phyloP scores from a whole-genome alignment of 1,140 invertebrate species.

The Magallana gigas region DNA sequence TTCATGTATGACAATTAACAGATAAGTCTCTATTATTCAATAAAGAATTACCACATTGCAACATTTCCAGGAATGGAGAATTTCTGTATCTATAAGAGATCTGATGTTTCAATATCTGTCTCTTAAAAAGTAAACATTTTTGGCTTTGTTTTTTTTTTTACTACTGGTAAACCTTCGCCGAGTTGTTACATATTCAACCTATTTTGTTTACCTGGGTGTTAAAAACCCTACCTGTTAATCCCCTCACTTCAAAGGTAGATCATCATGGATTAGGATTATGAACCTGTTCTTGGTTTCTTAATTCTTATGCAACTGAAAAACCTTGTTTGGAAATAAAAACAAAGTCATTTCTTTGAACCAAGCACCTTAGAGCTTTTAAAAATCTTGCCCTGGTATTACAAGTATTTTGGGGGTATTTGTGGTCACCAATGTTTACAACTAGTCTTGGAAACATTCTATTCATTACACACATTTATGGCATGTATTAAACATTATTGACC shows the following conservation, averaged over 20 bases:
- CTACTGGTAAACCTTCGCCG: too few relatives aligned
- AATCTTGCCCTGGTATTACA: background rate
- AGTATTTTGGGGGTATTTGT: background rate
- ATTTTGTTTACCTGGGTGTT: background rate
- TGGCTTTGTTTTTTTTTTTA: background rate
- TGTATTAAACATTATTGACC: too few relatives aligned
- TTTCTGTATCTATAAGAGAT: background rate
- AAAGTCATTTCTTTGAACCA: slow-evolving; percentile 16
- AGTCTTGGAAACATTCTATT: background rate
- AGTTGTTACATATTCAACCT: background rate
- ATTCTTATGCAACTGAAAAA: background rate
- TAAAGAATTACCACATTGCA: background rate
- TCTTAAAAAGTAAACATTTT: background rate
- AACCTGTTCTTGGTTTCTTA: slow-evolving; percentile 16
- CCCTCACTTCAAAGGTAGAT: background rate
- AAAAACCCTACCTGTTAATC: slow-evolving; percentile 22
- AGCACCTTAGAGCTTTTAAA: background rate
- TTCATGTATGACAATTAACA: too few relatives aligned
- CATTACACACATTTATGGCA: background rate
- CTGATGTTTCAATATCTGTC: background rate
- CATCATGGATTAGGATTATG: slow-evolving; percentile 14
- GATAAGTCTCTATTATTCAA: background rate
- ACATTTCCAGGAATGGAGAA: background rate
- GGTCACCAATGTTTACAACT: slow-evolving; percentile 7
- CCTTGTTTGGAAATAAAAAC: background rate